Conservation (phyloP, 2,888 invertebrate genomes). For the Campoletis raptor region DNA sequence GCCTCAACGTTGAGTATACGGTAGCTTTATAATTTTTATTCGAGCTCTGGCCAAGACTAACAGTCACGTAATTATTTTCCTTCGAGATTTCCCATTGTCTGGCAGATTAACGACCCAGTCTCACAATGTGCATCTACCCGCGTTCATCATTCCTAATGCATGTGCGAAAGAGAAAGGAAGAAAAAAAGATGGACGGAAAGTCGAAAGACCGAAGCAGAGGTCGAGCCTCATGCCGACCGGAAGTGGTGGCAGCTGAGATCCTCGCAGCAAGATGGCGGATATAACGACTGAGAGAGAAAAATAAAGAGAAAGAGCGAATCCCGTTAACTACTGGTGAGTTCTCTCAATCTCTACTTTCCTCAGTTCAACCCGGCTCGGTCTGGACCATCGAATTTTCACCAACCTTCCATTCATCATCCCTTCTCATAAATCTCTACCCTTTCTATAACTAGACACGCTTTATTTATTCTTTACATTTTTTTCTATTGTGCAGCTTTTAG, state of each 20-base stretch:
- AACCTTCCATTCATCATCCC: slow-evolving; percentile 49
- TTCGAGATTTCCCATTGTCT: slow-evolving; percentile 68
- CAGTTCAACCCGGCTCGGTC: slow-evolving; percentile 41
- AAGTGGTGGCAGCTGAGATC: slow-evolving; percentile 77
- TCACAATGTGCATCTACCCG: slow-evolving; percentile 55
- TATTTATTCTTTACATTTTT: slow-evolving; percentile 29
- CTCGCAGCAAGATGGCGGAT: slow-evolving; percentile 76
- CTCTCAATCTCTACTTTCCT: slow-evolving; percentile 32
- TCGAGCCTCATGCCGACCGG: slow-evolving; percentile 67
- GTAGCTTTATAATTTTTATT: slow-evolving; percentile 62
- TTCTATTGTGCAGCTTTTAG: slow-evolving; percentile 14
- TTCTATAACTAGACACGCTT: slow-evolving; percentile 7
- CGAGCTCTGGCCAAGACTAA: slow-evolving; percentile 51
- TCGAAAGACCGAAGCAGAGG: slow-evolving; percentile 35
- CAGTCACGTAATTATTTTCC: slow-evolving; percentile 70
- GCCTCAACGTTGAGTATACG: slow-evolving; percentile 35
- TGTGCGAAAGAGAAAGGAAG: neutral
- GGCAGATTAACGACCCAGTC: slow-evolving; percentile 51
- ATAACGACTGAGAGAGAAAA: slow-evolving; percentile 27
- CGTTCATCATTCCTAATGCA: slow-evolving; percentile 33
- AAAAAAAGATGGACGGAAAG: slow-evolving; percentile 5
- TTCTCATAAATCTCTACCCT: neutral
- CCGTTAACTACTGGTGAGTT: slow-evolving; percentile 53
- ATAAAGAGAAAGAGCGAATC: slow-evolving; percentile 19
- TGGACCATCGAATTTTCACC: slow-evolving; percentile 63